Evolutionary conservation across 2,888 invertebrate species (phyloP).

Genomic region (Ormyrus labotus): DNA sequence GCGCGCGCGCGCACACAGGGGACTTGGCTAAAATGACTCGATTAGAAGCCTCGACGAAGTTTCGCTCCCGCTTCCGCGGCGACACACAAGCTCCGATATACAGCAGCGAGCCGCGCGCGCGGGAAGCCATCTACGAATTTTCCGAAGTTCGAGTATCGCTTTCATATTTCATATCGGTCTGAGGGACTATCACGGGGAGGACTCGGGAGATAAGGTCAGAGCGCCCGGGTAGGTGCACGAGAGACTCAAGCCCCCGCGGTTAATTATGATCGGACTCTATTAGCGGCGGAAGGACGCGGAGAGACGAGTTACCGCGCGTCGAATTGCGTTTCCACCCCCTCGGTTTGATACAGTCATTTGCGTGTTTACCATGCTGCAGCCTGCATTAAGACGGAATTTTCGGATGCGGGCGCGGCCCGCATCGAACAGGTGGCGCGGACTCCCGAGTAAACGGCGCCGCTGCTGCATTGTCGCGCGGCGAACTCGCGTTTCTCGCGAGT

Average conservation of each 20-base stretch:
- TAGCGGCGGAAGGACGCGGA: neutral
- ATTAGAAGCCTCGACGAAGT: conserved; percentile 29
- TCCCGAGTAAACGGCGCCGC: neutral
- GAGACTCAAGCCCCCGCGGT: conserved; percentile 31
- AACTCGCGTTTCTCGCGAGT: too few species aligned
- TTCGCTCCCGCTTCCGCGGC: conserved; percentile 15
- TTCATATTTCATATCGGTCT: conserved; percentile 13
- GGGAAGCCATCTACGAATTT: neutral
- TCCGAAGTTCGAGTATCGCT: conserved; percentile 10
- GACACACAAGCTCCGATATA: too few species aligned
- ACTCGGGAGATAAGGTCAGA: conserved; percentile 11
- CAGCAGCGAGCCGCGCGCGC: neutral
- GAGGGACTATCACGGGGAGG: neutral
- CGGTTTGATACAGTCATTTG: conserved; percentile 42
- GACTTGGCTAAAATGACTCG: conserved; percentile 28
- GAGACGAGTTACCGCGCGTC: conserved; percentile 18
- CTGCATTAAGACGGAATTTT: conserved; percentile 37
- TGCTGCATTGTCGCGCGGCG: neutral
- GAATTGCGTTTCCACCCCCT: conserved; percentile 11
- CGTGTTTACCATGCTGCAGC: conserved; percentile 34
- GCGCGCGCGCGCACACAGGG: neutral
- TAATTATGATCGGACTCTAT: conserved; percentile 48
- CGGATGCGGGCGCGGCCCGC: conserved; percentile 21
- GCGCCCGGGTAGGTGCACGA: conserved; percentile 12
- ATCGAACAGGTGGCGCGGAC: conserved; percentile 15